phyloP scores from a whole-genome alignment of 2,113 vertebrate species.

The Vulpes vulpes region DNA sequence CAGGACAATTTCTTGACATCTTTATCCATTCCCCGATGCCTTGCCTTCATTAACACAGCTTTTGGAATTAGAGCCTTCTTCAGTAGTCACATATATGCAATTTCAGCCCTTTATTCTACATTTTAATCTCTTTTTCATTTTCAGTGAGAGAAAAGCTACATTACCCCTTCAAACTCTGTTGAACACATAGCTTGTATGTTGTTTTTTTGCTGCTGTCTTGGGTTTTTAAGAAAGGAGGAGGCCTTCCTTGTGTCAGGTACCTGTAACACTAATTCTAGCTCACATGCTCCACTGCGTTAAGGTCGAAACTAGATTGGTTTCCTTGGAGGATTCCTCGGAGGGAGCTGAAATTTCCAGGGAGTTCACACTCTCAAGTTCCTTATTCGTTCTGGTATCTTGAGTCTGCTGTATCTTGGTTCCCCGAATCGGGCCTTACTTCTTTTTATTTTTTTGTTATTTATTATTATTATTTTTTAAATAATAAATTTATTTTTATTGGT shows the following conservation, averaged over 20 bases:
- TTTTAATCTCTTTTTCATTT: not conserved
- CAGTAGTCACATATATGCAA: not conserved
- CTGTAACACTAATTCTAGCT: slow-evolving; percentile 40
- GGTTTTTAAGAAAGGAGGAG: not conserved
- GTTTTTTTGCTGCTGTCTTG: not conserved
- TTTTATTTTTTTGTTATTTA: too few species aligned
- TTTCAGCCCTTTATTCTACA: not conserved
- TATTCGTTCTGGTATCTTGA: slow-evolving; percentile 9
- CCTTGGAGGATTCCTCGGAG: not conserved
- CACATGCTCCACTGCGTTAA: slow-evolving; percentile 1
- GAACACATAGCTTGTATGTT: not conserved
- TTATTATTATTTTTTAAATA: too few species aligned
- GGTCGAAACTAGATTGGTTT: slow-evolving; percentile 35
- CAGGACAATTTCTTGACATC: not conserved
- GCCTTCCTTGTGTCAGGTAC: not conserved
- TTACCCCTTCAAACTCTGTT: not conserved
- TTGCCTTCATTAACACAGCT: not conserved
- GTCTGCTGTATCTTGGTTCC: not conserved
- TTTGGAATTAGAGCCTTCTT: not conserved
- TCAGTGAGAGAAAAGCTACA: not conserved
- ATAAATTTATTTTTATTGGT: too few species aligned
- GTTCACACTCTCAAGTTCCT: not conserved
- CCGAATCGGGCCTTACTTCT: not conserved
- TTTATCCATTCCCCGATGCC: not conserved
- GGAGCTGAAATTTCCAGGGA: not conserved